Conservation (phyloP, 2,113 vertebrate genomes). For the Aramus guarauna region DNA sequence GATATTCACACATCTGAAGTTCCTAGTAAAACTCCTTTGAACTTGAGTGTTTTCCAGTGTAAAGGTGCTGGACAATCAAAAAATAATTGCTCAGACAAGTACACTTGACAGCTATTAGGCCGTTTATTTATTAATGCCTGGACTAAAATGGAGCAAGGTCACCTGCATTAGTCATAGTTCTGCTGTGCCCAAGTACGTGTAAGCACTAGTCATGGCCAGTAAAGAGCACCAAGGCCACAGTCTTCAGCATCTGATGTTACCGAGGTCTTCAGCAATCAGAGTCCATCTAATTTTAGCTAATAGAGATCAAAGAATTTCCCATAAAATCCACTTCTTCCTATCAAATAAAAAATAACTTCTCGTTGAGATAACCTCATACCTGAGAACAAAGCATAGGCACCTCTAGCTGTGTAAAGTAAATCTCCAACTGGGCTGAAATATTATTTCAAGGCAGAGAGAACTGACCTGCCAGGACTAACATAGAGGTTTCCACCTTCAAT, state of each 20-base stretch:
- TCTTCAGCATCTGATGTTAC: neutral
- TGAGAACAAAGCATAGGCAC: neutral
- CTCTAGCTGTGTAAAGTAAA: neutral
- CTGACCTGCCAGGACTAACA: neutral
- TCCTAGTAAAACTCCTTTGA: neutral
- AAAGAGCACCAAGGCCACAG: neutral
- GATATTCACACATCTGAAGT: neutral
- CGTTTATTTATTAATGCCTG: constrained; percentile 31
- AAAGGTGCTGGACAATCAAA: neutral
- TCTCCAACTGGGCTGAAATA: neutral
- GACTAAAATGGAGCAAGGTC: neutral
- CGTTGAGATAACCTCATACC: neutral
- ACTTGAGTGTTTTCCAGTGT: neutral
- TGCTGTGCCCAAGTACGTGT: neutral
- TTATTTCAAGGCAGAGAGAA: neutral
- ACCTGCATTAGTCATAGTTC: neutral
- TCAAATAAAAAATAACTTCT: neutral
- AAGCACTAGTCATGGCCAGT: neutral
- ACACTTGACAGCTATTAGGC: neutral
- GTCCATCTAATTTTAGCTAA: neutral
- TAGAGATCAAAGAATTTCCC: neutral
- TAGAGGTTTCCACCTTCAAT: neutral
- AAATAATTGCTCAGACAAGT: neutral
- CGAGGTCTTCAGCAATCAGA: neutral
- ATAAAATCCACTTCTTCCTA: neutral